A percentile compares a stretch with the other conserved stretches of the same genome.
These are phyloP conservation scores for Acanthurus lineatus DNA, from an alignment of 2,797 vertebrate species.

Conservation along the genomic window DNA sequence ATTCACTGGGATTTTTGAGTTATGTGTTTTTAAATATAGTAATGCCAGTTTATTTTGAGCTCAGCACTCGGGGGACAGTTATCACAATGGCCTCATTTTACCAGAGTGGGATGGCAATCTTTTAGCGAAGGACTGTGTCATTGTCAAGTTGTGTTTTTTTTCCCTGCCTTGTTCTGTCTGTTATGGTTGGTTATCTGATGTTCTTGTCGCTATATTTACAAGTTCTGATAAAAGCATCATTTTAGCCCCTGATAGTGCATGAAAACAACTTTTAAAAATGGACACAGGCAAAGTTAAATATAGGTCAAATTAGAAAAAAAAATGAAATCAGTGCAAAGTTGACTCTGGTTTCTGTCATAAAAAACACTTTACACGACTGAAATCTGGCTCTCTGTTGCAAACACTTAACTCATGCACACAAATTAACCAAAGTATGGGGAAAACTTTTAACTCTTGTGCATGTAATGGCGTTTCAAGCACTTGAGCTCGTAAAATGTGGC, in stretches of 20 bases:
- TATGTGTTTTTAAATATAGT: slow-evolving; percentile 81
- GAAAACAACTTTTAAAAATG: slow-evolving; percentile 61
- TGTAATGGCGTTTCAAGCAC: no score
- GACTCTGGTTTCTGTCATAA: neutral
- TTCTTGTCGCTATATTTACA: slow-evolving; percentile 60
- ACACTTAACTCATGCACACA: no score
- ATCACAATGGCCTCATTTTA: slow-evolving; percentile 81
- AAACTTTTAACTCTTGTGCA: no score
- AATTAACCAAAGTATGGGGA: no score
- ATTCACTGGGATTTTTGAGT: slow-evolving; percentile 59
- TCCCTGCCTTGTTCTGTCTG: slow-evolving; percentile 34
- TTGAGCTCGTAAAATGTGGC: no score
- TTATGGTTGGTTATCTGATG: slow-evolving; percentile 60
- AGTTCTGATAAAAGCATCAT: slow-evolving; percentile 55
- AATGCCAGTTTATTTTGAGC: slow-evolving; percentile 76
- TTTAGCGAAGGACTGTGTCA: slow-evolving; percentile 64
- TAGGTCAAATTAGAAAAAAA: slow-evolving; percentile 41
- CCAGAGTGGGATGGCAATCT: slow-evolving; percentile 60
- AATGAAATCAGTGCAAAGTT: slow-evolving; percentile 22
- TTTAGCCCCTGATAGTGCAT: slow-evolving; percentile 49
- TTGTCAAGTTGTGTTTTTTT: slow-evolving; percentile 55
- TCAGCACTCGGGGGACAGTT: slow-evolving; percentile 66
- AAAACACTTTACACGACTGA: no score
- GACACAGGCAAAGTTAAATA: slow-evolving; percentile 45
- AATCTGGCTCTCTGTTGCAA: no score